Evolutionary conservation across 1,140 invertebrate species (phyloP), one percentile per base, ranked within the genome.

Genomic region (Bombus superbus): DNA sequence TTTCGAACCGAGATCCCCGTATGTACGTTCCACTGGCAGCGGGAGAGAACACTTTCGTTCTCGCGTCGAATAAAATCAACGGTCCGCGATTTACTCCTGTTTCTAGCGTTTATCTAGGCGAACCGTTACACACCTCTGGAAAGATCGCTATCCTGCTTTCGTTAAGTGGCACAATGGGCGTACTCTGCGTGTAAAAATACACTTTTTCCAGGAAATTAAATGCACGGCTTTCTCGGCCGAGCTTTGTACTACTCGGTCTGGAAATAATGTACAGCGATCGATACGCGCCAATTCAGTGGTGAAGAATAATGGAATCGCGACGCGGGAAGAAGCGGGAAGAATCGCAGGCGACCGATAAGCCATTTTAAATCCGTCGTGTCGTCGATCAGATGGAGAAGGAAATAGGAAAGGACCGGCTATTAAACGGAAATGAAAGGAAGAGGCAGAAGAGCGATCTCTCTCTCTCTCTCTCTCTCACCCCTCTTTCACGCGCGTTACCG

Each of bases 381-480:
- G 28, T 15, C 38, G 53, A 88, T 86, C 47, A 15, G 38, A 86
- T 40, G 77, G 73, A 86, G 80, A 76, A 80, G 86, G 77, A 62
- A 85, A 77, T 73, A 74, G 79, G 10, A 86, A 87, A 35, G 32
- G 86, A 79, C 72, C 74, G 62, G 80, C 35, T 42, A 2, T 90
- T 80, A 77, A 91, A 92, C 88, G 90, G 90, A 92, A 92, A 92
- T 86, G 91, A 92, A 92, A 92, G 87, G 83, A 90, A 92, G 77
- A 80, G 71, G 86, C 78, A 71, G 84, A 81, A 86, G 72, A 74
- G 69, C 59, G 68, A 80, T 28, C 13, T 81, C 44, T 81, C 77
- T 88, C 74, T 77, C 66, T 85, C 68, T 77, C 53, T 73, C 40
- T 78, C 78, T 85, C 62, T 66, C n/a, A 0, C 32, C 13, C 59